A percentile compares a stretch with the other conserved stretches of the same genome.
phyloP scores from a whole-genome alignment of 2,888 invertebrate genomes.

The Harmothoe impar region DNA sequence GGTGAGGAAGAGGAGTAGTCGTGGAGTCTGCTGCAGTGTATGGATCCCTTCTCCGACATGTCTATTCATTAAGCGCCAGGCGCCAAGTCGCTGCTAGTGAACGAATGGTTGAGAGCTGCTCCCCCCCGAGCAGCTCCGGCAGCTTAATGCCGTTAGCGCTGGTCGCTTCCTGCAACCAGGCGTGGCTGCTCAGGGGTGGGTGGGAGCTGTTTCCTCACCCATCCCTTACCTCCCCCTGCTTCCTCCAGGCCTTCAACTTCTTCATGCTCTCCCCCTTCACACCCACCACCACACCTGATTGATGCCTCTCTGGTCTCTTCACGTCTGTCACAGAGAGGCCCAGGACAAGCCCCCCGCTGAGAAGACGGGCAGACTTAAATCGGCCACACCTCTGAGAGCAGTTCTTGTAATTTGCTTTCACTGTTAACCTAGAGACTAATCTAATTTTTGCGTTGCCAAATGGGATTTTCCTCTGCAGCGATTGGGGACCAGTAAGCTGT shows the following conservation, averaged over 20 bases:
- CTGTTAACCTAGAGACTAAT: too few relatives aligned
- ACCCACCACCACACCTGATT: too few relatives aligned
- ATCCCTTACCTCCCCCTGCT: background rate
- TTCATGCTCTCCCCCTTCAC: too few relatives aligned
- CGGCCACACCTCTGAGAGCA: too few relatives aligned
- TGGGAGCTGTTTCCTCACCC: conserved; percentile 2
- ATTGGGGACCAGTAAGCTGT: too few relatives aligned
- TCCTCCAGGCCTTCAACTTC: background rate
- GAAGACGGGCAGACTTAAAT: too few relatives aligned
- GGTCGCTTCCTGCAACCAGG: background rate
- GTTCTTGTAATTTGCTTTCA: too few relatives aligned
- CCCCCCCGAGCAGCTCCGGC: background rate
- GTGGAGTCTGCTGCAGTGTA: background rate
- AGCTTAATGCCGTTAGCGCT: conserved; percentile 12
- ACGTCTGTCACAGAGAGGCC: too few relatives aligned
- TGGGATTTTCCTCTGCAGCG: too few relatives aligned
- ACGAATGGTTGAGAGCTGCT: background rate
- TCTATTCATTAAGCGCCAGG: conserved; percentile 15
- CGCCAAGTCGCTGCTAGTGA: background rate
- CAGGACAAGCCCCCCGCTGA: too few relatives aligned
- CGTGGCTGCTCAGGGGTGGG: background rate
- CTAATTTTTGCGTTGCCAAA: too few relatives aligned
- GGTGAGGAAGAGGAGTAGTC: background rate
- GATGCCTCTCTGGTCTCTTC: too few relatives aligned
- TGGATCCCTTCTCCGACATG: conserved; percentile 22